Base-by-base conservation (phyloP, 2,888 invertebrate species). In the Eristalis pertinax region DNA sequence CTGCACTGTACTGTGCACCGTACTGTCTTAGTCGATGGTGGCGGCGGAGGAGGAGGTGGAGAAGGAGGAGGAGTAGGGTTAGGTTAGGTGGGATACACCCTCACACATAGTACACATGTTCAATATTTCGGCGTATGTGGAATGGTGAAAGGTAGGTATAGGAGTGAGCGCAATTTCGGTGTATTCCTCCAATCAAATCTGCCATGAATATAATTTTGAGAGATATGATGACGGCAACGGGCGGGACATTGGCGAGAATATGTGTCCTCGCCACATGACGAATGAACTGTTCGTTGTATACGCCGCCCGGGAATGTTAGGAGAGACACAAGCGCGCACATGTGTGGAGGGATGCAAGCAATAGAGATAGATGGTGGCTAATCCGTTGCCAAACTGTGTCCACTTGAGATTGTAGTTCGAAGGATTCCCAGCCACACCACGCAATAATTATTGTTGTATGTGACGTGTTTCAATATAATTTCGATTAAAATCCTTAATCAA, bases 401-500 rank as follows among this genome's bases (percentile, higher is more conserved):
- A 79, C 70, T 75, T 32, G 70, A 67, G 70, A 69, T 78, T 50
- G 43, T 38, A 72, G 38, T 70, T 29, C n/a, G n/a, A n/a, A n/a
- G n/a, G n/a, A n/a, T 63, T 13, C 62, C 50, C 50, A 62, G 43
- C 41, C 56, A 63, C 22, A 35, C 26, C 24, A 35, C 32, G 50
- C 26, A 58, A 22, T 69, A 73, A 69, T 69, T 70, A 35, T 60
- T 75, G 72, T 69, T 32, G 1, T 5, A 58, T 69, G 58, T 64
- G 19, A 77, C 77, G 78, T 86, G 83, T 79, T 77, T 78, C 82
- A 65, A 82, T 86, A 78, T 82, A 86, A 86, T 82, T 87, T 87
- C 86, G 86, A 87, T 83, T 83, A 79, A 83, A 83, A 75, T 78
- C 72, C 50, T 79, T 87, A 79, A 87, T 87, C 79, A 83, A 86